These are phyloP conservation scores for Acleris holmiana DNA, from an alignment of 2,888 invertebrate genomes.

Conservation along the genomic window DNA sequence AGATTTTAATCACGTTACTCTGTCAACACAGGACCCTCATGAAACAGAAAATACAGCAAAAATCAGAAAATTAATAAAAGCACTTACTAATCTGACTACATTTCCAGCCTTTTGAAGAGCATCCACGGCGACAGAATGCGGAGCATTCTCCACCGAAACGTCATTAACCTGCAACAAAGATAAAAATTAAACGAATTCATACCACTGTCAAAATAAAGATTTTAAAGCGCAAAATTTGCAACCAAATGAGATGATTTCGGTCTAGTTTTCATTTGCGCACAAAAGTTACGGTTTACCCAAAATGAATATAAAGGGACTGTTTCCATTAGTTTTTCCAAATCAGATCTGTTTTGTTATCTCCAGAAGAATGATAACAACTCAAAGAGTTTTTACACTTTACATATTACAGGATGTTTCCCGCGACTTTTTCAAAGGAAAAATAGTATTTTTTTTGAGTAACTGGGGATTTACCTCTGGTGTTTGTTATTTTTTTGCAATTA, in stretches of 20 bases:
- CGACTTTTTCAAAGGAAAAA: too few relatives aligned
- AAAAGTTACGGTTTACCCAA: constrained; percentile 15
- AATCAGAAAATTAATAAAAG: too few relatives aligned
- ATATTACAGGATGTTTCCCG: too few relatives aligned
- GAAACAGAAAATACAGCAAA: too few relatives aligned
- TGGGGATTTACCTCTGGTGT: too few relatives aligned
- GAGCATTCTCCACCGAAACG: constrained; percentile 95
- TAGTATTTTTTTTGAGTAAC: too few relatives aligned
- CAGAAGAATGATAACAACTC: constrained; percentile 1
- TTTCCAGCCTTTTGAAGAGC: constrained; percentile 98
- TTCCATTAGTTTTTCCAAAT: constrained; percentile 18
- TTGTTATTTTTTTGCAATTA: too few relatives aligned
- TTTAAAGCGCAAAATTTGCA: constrained; percentile 28
- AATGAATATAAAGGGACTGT: constrained; percentile 10
- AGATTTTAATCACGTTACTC: too few relatives aligned
- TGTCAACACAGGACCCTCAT: too few relatives aligned
- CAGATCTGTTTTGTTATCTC: constrained; percentile 8
- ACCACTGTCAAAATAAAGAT: constrained; percentile 24
- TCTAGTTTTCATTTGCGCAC: constrained; percentile 21
- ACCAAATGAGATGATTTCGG: constrained; percentile 19
- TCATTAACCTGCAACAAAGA: constrained; percentile 91
- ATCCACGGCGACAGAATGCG: constrained; percentile 97
- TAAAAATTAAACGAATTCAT: constrained; percentile 32
- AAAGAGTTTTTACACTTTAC: not conserved
- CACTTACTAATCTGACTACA: constrained; percentile 93